These are phyloP conservation scores for Zapus hudsonius DNA, from an alignment of 2,113 vertebrate species.

Conservation along the genomic window DNA sequence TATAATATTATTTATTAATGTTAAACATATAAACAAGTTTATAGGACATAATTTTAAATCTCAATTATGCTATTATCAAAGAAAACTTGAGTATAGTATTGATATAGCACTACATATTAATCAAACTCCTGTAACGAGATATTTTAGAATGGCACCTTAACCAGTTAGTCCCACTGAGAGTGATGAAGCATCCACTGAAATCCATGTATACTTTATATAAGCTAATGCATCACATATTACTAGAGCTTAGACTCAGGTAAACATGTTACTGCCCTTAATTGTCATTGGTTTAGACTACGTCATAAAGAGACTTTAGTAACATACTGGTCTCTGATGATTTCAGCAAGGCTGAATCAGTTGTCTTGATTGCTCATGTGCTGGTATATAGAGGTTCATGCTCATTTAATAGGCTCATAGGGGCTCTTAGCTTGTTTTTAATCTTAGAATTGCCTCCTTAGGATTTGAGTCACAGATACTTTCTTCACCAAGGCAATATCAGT, in stretches of 20 bases:
- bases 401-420: background rate
- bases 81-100: background rate
- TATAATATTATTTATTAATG: background rate
- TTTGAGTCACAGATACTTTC: background rate
- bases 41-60: background rate
- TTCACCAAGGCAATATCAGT: background rate
- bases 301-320: background rate
- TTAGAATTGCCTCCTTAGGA: background rate
- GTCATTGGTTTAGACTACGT: background rate
- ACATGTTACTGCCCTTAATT: background rate
- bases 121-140: background rate
- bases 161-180: background rate
- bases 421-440: background rate
- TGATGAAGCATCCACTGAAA: background rate
- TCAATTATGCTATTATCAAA: constrained; percentile 6
- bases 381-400: background rate
- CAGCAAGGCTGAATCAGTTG: background rate
- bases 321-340: background rate
- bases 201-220: background rate
- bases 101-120: background rate
- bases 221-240: background rate
- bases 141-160: background rate
- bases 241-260: background rate
- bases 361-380: background rate
- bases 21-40: background rate